Conservation (phyloP, 2,888 invertebrate species). For the Yponomeuta sedellus region DNA sequence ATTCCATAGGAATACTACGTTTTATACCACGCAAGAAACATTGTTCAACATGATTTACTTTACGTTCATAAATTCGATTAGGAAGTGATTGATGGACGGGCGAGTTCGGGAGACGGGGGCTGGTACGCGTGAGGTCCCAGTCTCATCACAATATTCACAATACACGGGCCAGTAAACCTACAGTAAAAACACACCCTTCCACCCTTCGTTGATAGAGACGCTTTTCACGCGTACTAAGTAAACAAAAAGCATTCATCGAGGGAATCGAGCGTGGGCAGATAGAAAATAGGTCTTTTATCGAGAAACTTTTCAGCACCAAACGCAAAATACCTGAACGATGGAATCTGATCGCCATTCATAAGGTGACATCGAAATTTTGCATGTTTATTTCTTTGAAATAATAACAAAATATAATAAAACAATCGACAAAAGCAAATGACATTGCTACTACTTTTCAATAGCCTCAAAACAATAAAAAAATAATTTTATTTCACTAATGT, state of each 20-base stretch:
- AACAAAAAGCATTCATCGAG: background rate
- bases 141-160: background rate
- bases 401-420: too few relatives aligned
- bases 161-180: slow-evolving; percentile 22
- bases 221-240: background rate
- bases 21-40: background rate
- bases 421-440: too few relatives aligned
- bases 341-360: too few relatives aligned
- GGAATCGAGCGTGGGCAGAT: background rate
- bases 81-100: slow-evolving; percentile 53
- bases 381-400: too few relatives aligned
- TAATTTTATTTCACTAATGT: too few relatives aligned
- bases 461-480: too few relatives aligned
- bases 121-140: slow-evolving; percentile 27
- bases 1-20: background rate
- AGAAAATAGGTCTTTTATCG: background rate
- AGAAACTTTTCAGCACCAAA: background rate
- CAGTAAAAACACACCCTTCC: background rate
- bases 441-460: too few relatives aligned
- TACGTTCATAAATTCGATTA: slow-evolving; percentile 57
- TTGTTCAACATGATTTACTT: slow-evolving; percentile 10
- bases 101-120: slow-evolving; percentile 28
- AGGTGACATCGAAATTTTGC: too few relatives aligned
- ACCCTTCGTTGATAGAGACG: background rate
- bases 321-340: background rate